Conservation (phyloP, 2,797 vertebrate genomes). For the Helarctos malayanus region DNA sequence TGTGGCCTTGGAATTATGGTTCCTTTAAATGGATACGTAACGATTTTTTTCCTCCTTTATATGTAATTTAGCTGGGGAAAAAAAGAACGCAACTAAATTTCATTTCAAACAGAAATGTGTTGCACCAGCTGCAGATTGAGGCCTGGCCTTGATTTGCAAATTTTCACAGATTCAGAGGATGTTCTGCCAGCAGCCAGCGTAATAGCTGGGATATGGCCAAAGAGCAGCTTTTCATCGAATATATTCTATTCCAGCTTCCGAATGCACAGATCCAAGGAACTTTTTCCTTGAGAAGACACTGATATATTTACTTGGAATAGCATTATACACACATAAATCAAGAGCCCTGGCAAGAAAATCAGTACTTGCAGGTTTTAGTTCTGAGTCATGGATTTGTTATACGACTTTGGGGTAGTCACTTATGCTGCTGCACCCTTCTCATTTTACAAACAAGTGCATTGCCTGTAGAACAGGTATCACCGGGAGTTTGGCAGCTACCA, state of each 20-base stretch:
- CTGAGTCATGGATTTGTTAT: conserved; percentile 79
- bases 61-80: conserved; percentile 76
- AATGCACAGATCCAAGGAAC: conserved; percentile 71
- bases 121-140: conserved; percentile 77
- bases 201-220: conserved; percentile 74
- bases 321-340: conserved; percentile 75
- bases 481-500: not conserved
- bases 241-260: conserved; percentile 69
- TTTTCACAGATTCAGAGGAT: conserved; percentile 79
- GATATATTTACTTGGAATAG: conserved; percentile 77
- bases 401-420: conserved; percentile 60
- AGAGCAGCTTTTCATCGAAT: conserved; percentile 73
- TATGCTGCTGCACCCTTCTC: not conserved
- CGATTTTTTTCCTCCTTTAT: conserved; percentile 46
- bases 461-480: not conserved
- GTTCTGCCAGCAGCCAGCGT: conserved; percentile 71
- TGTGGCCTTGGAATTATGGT: conserved; percentile 61
- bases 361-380: conserved; percentile 75
- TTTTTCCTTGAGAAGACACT: conserved; percentile 79
- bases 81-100: conserved; percentile 73
- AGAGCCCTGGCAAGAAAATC: conserved; percentile 73
- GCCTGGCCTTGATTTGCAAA: conserved; percentile 81
- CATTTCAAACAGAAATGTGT: conserved; percentile 82
- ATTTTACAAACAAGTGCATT: not conserved
- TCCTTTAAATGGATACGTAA: conserved; percentile 67